These are phyloP conservation scores for Tinea semifulvella DNA, from an alignment of 2,888 invertebrate genomes.

Conservation along the genomic window DNA sequence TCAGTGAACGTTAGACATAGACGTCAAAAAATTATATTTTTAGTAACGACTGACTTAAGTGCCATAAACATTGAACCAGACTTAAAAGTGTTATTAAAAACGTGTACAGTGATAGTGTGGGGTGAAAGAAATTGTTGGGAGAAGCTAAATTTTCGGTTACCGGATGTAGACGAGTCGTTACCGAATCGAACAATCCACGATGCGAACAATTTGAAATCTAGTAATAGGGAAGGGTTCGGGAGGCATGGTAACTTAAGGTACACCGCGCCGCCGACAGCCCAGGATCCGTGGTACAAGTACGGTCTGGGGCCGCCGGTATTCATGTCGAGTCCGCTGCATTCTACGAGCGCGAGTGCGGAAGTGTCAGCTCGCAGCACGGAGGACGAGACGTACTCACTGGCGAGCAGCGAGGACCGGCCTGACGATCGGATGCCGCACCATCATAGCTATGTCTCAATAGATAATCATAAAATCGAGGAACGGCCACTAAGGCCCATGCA, in stretches of 20 bases:
- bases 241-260: slow-evolving; percentile 62
- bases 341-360: slow-evolving; percentile 66
- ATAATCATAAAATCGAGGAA: slow-evolving; percentile 61
- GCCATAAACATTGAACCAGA: slow-evolving; percentile 78
- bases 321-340: slow-evolving; percentile 72
- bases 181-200: slow-evolving; percentile 67
- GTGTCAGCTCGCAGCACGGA: slow-evolving; percentile 70
- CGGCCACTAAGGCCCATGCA: slow-evolving; percentile 56
- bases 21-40: slow-evolving; percentile 66
- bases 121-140: slow-evolving; percentile 90
- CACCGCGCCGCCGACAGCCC: slow-evolving; percentile 60
- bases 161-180: slow-evolving; percentile 73
- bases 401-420: slow-evolving; percentile 64
- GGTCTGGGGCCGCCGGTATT: slow-evolving; percentile 59
- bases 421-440: slow-evolving; percentile 62
- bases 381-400: slow-evolving; percentile 69
- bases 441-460: slow-evolving; percentile 66
- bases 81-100: slow-evolving; percentile 75
- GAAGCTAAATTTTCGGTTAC: slow-evolving; percentile 84
- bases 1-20: slow-evolving; percentile 72
- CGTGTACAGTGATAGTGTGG: slow-evolving; percentile 79
- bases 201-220: slow-evolving; percentile 55
- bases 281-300: slow-evolving; percentile 63
- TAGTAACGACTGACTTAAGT: slow-evolving; percentile 63
- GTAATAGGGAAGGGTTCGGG: slow-evolving; percentile 55